Percentiles rank a stretch among this genome's conserved stretches.
Conservation (phyloP, 1,140 invertebrate species). For the Cyclargus thomasi region DNA sequence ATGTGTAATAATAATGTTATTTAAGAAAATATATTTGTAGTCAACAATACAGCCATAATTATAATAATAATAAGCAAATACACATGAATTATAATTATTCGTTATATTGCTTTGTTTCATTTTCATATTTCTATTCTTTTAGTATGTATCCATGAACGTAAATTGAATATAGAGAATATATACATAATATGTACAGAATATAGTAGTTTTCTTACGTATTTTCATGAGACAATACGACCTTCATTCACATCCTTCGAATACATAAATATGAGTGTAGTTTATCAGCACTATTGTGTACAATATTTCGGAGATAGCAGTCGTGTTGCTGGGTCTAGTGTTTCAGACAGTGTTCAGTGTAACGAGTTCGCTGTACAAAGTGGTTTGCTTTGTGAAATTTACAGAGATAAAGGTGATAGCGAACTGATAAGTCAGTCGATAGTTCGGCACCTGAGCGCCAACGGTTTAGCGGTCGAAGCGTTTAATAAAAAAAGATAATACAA, state of each 20-base stretch:
- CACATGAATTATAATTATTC: too few relatives aligned
- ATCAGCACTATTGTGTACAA: background rate
- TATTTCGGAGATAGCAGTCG: background rate
- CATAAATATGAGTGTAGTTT: background rate
- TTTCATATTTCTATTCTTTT: too few relatives aligned
- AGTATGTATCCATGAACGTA: too few relatives aligned
- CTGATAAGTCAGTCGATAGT: conserved; percentile 10
- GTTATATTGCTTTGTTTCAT: too few relatives aligned
- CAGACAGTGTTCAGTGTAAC: background rate
- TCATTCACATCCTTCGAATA: background rate
- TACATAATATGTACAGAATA: too few relatives aligned
- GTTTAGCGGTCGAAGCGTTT: background rate
- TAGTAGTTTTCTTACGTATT: background rate
- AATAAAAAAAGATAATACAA: conserved; percentile 12
- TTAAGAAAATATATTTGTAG: too few relatives aligned
- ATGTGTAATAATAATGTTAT: too few relatives aligned
- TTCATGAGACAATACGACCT: background rate
- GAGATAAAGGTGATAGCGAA: conserved; percentile 2
- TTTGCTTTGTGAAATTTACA: conserved; percentile 11
- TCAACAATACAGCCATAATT: too few relatives aligned
- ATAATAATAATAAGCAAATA: too few relatives aligned
- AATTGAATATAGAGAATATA: too few relatives aligned
- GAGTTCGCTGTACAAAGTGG: background rate
- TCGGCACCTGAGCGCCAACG: background rate
- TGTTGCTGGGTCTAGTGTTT: background rate